These are phyloP conservation scores for Melitaea athalia DNA, from an alignment of 2,888 invertebrate genomes.

Conservation along the genomic window DNA sequence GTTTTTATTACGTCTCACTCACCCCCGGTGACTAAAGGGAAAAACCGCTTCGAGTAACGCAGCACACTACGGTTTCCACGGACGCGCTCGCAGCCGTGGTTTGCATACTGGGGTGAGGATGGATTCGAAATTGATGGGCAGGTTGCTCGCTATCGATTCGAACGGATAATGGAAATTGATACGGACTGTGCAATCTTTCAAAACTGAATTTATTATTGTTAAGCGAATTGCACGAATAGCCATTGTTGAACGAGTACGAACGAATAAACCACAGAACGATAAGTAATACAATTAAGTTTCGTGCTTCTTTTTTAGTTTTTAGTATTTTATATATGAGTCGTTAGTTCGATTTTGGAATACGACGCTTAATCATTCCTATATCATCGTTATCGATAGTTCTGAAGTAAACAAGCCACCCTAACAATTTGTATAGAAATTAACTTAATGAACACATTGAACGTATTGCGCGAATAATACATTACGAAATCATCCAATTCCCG, in stretches of 20 bases:
- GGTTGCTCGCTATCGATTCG: slow-evolving; percentile 17
- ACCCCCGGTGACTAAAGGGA: slow-evolving; percentile 64
- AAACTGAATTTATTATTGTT: background rate
- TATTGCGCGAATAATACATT: slow-evolving; percentile 68
- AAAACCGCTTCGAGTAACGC: slow-evolving; percentile 60
- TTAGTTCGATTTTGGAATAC: background rate
- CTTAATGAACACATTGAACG: slow-evolving; percentile 56
- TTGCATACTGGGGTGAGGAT: slow-evolving; percentile 40
- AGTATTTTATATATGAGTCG: background rate
- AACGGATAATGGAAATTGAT: slow-evolving; percentile 23
- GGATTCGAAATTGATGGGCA: slow-evolving; percentile 29
- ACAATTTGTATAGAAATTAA: slow-evolving; percentile 60
- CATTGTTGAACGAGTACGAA: too few species aligned
- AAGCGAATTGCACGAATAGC: too few species aligned
- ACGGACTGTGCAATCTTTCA: slow-evolving; percentile 10
- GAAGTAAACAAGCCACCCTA: slow-evolving; percentile 40
- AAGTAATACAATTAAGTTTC: too few species aligned
- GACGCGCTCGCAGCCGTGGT: slow-evolving; percentile 45
- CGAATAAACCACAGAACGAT: too few species aligned
- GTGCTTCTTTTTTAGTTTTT: background rate
- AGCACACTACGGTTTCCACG: slow-evolving; percentile 48
- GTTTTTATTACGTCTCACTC: slow-evolving; percentile 62
- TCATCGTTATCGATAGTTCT: slow-evolving; percentile 20
- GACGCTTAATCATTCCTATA: background rate
- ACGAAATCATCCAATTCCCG: slow-evolving; percentile 65